Conservation (phyloP, 1,140 invertebrate genomes). For the Thereuonema tuberculata region DNA sequence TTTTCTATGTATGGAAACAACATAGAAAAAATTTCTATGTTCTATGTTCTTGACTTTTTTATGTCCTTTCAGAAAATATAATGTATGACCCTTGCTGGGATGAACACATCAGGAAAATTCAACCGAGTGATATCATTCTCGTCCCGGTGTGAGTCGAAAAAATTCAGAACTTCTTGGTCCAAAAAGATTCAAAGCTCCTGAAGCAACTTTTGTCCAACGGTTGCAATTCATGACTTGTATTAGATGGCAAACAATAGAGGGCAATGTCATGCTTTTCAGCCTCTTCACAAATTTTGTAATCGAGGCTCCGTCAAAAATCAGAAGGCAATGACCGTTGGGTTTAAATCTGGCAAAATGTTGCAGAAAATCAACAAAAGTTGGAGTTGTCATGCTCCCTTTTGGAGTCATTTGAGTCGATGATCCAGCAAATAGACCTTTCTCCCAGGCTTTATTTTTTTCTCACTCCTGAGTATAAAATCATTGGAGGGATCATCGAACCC, state of each 20-base stretch:
- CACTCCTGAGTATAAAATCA: constrained; percentile 30
- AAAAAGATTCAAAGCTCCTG: constrained; percentile 26
- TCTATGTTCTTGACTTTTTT: too few species aligned
- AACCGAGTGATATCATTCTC: not conserved
- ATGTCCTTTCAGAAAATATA: too few species aligned
- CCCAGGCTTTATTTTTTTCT: constrained; percentile 22
- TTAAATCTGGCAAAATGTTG: constrained; percentile 26
- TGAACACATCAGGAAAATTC: not conserved
- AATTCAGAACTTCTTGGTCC: constrained; percentile 26
- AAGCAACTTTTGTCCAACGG: constrained; percentile 28
- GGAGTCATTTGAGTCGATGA: constrained; percentile 14
- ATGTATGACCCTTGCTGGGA: not conserved
- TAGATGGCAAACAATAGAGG: constrained; percentile 27
- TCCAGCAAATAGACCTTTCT: constrained; percentile 15
- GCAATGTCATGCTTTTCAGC: constrained; percentile 25
- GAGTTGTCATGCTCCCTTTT: constrained; percentile 29
- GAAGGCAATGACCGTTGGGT: constrained; percentile 20
- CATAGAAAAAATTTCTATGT: too few species aligned
- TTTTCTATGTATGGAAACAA: too few species aligned
- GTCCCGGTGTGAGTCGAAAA: constrained; percentile 2
- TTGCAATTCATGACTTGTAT: constrained; percentile 31
- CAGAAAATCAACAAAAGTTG: constrained; percentile 19
- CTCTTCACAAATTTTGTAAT: constrained; percentile 19
- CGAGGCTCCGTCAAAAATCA: constrained; percentile 29
- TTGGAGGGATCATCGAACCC: constrained; percentile 26